These are phyloP conservation scores for Leptarthrus brevirostris DNA, from an alignment of 2,888 invertebrate genomes.

Conservation along the genomic window DNA sequence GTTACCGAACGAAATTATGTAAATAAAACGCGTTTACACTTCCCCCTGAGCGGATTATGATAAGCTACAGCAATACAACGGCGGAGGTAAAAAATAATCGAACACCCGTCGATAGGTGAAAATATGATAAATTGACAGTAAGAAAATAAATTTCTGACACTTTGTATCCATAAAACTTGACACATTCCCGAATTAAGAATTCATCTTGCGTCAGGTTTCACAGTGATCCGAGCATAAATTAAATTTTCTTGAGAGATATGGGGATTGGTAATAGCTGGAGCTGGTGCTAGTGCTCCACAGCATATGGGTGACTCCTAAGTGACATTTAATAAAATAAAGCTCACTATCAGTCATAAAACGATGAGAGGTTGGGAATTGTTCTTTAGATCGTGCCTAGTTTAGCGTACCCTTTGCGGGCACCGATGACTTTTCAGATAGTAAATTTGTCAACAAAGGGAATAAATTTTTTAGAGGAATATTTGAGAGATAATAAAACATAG, in stretches of 20 bases:
- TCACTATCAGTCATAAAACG: slow-evolving; percentile 35
- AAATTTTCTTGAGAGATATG: neutral
- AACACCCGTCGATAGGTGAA: slow-evolving; percentile 1
- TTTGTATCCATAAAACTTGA: slow-evolving; percentile 27
- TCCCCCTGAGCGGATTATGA: slow-evolving; percentile 17
- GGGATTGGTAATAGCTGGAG: neutral
- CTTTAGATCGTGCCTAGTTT: slow-evolving; percentile 30
- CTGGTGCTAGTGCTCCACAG: neutral
- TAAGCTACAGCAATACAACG: neutral
- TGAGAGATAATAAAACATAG: too few relatives aligned
- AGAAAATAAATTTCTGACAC: slow-evolving; percentile 41
- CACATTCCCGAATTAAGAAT: slow-evolving; percentile 42
- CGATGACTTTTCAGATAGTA: neutral
- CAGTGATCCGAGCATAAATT: slow-evolving; percentile 32
- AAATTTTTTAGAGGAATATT: too few relatives aligned
- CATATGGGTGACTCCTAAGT: neutral
- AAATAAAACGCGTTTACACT: slow-evolving; percentile 16
- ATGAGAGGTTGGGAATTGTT: slow-evolving; percentile 20
- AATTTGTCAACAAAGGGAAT: too few relatives aligned
- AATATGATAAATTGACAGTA: slow-evolving; percentile 1
- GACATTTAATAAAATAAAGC: slow-evolving; percentile 15
- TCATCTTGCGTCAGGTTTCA: slow-evolving; percentile 31
- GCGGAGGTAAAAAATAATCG: neutral
- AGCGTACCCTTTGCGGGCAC: slow-evolving; percentile 15
- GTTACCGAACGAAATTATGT: slow-evolving; percentile 12